Conservation (phyloP, 2,797 vertebrate species). For the Melanotaenia parkinsoni region DNA sequence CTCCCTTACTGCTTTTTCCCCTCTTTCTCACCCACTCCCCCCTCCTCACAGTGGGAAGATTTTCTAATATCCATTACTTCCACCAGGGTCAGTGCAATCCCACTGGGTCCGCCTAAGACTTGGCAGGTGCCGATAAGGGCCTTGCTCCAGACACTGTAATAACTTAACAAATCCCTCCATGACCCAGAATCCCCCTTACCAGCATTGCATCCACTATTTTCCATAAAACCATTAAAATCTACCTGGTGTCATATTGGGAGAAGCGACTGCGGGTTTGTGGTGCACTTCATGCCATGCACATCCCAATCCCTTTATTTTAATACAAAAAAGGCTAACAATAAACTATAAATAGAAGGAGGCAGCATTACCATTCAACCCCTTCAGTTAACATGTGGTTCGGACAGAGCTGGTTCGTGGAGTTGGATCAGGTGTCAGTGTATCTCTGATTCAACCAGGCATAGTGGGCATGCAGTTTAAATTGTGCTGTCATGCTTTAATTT, state of each 20-base stretch:
- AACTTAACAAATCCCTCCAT: constrained; percentile 87
- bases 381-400: constrained; percentile 47
- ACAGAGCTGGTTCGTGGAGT: constrained; percentile 52
- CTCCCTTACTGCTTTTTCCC: constrained; percentile 58
- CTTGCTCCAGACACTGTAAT: constrained; percentile 84
- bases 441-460: constrained; percentile 34
- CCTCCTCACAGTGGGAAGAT: constrained; percentile 79
- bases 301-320: constrained; percentile 57
- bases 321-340: constrained; percentile 51
- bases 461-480: constrained; percentile 26
- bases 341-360: constrained; percentile 57
- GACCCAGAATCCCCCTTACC: constrained; percentile 83
- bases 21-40: constrained; percentile 70
- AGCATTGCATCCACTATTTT: constrained; percentile 77
- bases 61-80: constrained; percentile 89
- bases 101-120: constrained; percentile 80
- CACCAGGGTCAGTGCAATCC: constrained; percentile 85
- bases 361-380: constrained; percentile 49
- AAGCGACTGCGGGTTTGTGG: constrained; percentile 45
- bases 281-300: constrained; percentile 53
- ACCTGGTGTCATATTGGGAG: constrained; percentile 76
- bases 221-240: constrained; percentile 83
- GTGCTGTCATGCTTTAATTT: constrained; percentile 50
- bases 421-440: constrained; percentile 38
- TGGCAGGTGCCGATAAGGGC: constrained; percentile 86